Percentiles rank a stretch among this genome's conserved stretches.
Conservation (phyloP, 2,797 vertebrate species). For the Diceros bicornis region DNA sequence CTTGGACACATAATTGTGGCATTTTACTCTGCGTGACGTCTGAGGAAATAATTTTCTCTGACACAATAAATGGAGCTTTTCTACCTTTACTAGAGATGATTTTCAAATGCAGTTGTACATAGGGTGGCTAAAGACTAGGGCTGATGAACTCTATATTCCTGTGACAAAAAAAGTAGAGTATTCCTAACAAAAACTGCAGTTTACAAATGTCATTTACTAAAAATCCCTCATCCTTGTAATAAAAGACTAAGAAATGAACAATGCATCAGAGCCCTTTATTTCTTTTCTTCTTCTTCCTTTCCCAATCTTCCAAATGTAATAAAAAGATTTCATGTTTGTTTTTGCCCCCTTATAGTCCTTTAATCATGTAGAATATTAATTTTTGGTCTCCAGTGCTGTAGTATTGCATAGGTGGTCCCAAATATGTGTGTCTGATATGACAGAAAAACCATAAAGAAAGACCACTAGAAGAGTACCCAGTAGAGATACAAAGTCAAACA, state of each 20-base stretch:
- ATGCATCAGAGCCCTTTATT: background rate
- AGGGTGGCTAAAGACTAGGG: background rate
- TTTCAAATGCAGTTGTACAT: background rate
- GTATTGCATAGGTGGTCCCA: background rate
- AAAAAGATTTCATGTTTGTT: background rate
- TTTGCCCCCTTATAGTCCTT: background rate
- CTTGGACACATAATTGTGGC: background rate
- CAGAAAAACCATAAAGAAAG: background rate
- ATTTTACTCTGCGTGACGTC: background rate
- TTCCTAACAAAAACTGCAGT: constrained; percentile 33
- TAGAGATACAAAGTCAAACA: constrained; percentile 16
- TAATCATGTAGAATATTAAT: background rate
- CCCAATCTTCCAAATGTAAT: background rate
- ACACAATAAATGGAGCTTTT: background rate
- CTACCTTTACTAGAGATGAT: background rate
- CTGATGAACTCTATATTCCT: background rate
- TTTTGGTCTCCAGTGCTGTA: background rate
- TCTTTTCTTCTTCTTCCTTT: constrained; percentile 3
- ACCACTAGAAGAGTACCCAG: background rate
- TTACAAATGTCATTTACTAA: constrained; percentile 13
- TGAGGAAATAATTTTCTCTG: constrained; percentile 44
- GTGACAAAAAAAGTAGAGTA: background rate
- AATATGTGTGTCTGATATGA: background rate
- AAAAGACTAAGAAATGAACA: constrained; percentile 22
- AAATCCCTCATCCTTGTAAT: background rate